Percentiles rank a stretch among this genome's conserved stretches.
Conservation (phyloP, 2,113 vertebrate species). For the Formicarius rufipectus region DNA sequence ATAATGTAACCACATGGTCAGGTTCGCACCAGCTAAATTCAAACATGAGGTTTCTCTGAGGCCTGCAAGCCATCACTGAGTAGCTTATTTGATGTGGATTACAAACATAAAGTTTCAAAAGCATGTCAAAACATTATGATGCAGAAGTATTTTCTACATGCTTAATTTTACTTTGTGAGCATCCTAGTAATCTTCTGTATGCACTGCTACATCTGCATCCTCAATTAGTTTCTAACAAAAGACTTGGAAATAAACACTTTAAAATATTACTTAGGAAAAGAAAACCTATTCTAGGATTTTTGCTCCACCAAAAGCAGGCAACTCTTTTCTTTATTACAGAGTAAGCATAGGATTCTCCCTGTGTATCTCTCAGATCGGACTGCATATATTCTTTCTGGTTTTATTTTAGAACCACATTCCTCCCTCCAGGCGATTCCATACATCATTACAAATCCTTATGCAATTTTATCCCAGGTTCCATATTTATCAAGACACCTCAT, state of each 20-base stretch:
- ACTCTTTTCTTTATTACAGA: neutral
- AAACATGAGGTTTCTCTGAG: neutral
- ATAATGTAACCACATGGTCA: neutral
- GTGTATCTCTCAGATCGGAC: neutral
- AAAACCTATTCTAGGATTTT: neutral
- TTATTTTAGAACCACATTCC: slow-evolving; percentile 41
- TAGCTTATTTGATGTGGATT: neutral
- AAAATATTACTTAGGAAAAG: neutral
- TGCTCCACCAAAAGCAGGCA: neutral
- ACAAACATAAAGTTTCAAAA: neutral
- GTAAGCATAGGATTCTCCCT: neutral
- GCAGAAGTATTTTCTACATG: neutral
- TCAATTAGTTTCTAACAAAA: neutral
- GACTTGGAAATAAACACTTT: neutral
- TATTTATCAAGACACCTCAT: slow-evolving; percentile 19
- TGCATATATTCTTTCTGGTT: neutral
- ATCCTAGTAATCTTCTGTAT: neutral
- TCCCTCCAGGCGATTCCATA: neutral
- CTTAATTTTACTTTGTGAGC: neutral
- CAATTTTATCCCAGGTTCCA: slow-evolving; percentile 20
- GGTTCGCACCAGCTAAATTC: neutral
- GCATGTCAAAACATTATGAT: neutral
- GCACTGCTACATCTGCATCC: neutral
- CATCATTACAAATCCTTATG: slow-evolving; percentile 28
- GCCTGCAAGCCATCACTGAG: neutral